Evolutionary conservation across 2,888 invertebrate genomes (phyloP), one percentile per base, ranked within the genome.

Genomic region (Drosophila affinis): DNA sequence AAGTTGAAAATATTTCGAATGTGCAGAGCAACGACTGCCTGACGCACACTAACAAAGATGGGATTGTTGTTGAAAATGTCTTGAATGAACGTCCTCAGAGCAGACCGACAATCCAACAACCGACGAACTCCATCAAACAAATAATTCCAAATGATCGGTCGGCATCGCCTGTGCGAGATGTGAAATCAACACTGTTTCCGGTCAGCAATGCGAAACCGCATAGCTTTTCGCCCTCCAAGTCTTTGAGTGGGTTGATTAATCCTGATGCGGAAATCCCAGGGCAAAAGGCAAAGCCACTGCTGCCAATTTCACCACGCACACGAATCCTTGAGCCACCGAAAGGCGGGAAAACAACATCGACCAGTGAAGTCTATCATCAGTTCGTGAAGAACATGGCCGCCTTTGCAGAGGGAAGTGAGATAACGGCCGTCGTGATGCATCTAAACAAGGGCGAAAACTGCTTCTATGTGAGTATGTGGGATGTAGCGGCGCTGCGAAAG

Each of bases 381-480:
- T 27, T 87, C 6, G 0, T 32, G 0, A 88, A 80, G 17, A 80
- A 83, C 32, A 62, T 69, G 6, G n/a, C 18, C 3, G 27, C 52
- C 2, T 88, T 70, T 59, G 29, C 44, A 1, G 12, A 5, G 7
- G 49, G 24, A 17, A 55, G 39, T 47, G 18, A 62, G 4, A 46
- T 75, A 2, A 3, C 49, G 3, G 76, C 44, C 4, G 53, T 29
- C 9, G 14, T 88, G 45, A 70, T 73, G 74, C 61, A 71, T 49
- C 17, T 76, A 3, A 78, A 76, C 57, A 45, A 64, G 1, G 48
- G 51, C 0, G 73, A 71, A 3, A 55, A 78, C 17, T 81, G 72
- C 39, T 64, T 87, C 24, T 83, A 39, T 60, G 70, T 83, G 5
- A 70, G 58, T 9, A 62, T 49, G 27, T 88, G 76, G 87, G 65